These are phyloP conservation scores for Corythaeola cristata DNA, from an alignment of 2,113 vertebrate genomes.

Conservation along the genomic window DNA sequence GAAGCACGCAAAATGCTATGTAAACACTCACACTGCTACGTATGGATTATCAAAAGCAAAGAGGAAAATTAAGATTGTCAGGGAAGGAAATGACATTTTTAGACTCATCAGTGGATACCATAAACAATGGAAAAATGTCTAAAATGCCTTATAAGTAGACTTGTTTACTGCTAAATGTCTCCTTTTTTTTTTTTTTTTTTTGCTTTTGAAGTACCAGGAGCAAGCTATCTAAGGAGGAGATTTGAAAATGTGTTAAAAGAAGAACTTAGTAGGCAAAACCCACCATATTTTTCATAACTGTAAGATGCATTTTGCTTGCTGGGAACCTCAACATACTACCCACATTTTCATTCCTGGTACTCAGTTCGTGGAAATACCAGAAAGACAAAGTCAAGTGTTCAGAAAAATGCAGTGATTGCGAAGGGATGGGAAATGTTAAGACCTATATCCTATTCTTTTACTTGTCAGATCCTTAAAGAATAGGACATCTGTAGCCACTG, in stretches of 20 bases:
- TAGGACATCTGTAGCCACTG: background rate
- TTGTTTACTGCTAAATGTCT: background rate
- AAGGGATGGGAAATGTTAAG: background rate
- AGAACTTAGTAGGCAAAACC: background rate
- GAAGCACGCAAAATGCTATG: background rate
- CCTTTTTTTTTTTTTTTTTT: background rate
- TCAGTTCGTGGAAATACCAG: background rate
- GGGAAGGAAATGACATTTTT: slow-evolving; percentile 29
- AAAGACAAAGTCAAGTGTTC: background rate
- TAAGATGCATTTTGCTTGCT: background rate
- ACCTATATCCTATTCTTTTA: background rate
- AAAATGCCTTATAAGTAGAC: slow-evolving; percentile 28
- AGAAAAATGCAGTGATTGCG: background rate
- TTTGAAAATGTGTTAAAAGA: background rate
- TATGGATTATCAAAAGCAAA: slow-evolving; percentile 15
- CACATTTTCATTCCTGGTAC: background rate
- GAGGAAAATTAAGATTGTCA: background rate
- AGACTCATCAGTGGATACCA: background rate
- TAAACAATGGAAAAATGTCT: slow-evolving; percentile 16
- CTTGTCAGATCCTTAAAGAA: background rate
- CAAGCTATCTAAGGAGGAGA: background rate
- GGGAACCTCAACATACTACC: background rate
- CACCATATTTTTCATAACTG: background rate
- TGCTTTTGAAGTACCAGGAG: background rate
- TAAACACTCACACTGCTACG: background rate